Percentiles rank a stretch among this genome's conserved stretches.
Conservation (phyloP, 1,140 invertebrate species). For the Bombus pascuorum region DNA sequence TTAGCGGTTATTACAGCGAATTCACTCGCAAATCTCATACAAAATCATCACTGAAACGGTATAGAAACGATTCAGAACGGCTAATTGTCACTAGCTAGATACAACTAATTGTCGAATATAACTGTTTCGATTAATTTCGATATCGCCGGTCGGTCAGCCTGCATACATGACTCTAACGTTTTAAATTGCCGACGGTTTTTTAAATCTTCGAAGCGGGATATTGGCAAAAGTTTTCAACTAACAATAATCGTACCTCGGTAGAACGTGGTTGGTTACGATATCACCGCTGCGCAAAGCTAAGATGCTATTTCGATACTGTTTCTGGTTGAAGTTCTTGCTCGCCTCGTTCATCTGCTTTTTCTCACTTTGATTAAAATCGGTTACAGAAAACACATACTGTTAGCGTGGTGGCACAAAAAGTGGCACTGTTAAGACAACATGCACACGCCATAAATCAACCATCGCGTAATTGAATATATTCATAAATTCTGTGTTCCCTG, state of each 20-base stretch:
- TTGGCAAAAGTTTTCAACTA: too few species aligned
- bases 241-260: too few species aligned
- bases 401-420: background rate
- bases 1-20: background rate
- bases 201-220: too few species aligned
- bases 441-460: conserved; percentile 9
- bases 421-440: background rate
- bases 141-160: background rate
- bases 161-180: too few species aligned
- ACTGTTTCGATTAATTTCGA: background rate
- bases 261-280: too few species aligned
- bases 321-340: background rate
- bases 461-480: conserved; percentile 25
- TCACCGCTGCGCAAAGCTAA: too few species aligned
- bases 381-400: conserved; percentile 2
- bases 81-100: background rate
- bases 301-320: too few species aligned
- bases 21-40: background rate
- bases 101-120: background rate
- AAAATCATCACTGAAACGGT: background rate
- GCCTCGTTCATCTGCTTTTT: background rate
- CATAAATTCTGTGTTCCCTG: background rate
- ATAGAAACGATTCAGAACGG: background rate
- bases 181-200: too few species aligned
- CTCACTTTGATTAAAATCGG: background rate